phyloP scores from a whole-genome alignment of 2,888 invertebrate genomes.

The Apotomis betuletana region DNA sequence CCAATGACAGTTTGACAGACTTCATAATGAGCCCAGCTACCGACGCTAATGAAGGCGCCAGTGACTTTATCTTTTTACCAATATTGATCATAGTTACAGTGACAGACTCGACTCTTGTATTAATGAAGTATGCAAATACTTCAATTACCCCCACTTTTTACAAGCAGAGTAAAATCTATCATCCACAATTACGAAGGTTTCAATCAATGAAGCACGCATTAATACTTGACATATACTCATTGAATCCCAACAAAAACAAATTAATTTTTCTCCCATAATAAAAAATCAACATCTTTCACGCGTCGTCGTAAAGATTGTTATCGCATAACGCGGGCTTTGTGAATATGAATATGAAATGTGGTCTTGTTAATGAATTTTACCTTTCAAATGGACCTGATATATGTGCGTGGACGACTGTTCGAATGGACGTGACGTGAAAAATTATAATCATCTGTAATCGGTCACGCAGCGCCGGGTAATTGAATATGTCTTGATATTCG shows the following conservation, averaged over 20 bases:
- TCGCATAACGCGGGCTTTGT: neutral
- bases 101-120: conserved; percentile 18
- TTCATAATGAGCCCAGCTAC: neutral
- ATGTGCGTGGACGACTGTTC: conserved; percentile 41
- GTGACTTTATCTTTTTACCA: conserved; percentile 12
- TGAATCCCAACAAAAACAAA: conserved; percentile 39
- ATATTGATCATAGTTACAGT: conserved; percentile 14
- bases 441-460: conserved; percentile 47
- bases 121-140: conserved; percentile 32
- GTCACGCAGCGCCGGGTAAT: conserved; percentile 49
- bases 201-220: conserved; percentile 48
- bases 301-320: neutral
- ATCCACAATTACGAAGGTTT: conserved; percentile 43
- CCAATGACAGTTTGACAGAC: neutral
- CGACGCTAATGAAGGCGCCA: conserved; percentile 7
- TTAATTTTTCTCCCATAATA: neutral
- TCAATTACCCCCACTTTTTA: conserved; percentile 13
- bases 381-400: conserved; percentile 44
- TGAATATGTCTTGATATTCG: conserved; percentile 48
- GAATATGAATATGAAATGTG: neutral
- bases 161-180: conserved; percentile 25
- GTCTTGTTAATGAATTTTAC: conserved; percentile 39
- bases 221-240: conserved; percentile 51
- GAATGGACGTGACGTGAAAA: conserved; percentile 46
- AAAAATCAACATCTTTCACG: neutral